A percentile compares a stretch with the other conserved stretches of the same genome.
phyloP scores from a whole-genome alignment of 2,888 invertebrate genomes.

The Rhopalosiphum nymphaeae region DNA sequence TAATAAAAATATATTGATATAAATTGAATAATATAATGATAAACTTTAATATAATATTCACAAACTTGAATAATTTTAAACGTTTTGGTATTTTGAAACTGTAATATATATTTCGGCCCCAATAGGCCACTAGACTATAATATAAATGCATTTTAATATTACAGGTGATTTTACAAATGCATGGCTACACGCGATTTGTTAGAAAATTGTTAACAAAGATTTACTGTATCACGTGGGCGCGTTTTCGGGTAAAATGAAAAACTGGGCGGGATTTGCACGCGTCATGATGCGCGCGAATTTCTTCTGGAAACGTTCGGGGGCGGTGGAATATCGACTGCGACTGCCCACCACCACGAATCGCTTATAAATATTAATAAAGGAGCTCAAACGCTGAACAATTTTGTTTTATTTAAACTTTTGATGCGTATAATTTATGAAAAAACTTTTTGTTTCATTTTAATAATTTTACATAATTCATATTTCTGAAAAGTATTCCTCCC shows the following conservation, averaged over 20 bases:
- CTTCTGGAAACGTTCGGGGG: background rate
- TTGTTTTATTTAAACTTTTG: background rate
- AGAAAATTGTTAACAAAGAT: background rate
- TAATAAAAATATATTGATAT: too few species aligned
- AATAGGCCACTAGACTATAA: background rate
- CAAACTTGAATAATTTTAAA: too few species aligned
- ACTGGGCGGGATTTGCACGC: constrained; percentile 3
- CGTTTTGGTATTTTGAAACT: too few species aligned
- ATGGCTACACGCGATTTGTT: background rate
- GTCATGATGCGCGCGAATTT: background rate
- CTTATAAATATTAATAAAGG: background rate
- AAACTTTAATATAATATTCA: too few species aligned
- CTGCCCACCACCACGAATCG: background rate
- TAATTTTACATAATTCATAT: background rate
- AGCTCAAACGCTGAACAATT: background rate
- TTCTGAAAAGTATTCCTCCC: background rate
- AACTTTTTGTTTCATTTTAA: background rate
- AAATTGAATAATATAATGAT: too few species aligned
- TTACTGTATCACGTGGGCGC: background rate
- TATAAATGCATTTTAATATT: background rate
- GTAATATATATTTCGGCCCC: too few species aligned
- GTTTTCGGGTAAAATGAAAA: background rate
- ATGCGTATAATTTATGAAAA: background rate
- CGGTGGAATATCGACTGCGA: background rate
- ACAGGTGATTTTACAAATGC: background rate